A percentile compares a stretch with the other conserved stretches of the same genome.
phyloP scores from a whole-genome alignment of 2,888 invertebrate species.

The Nemoura dubitans region DNA sequence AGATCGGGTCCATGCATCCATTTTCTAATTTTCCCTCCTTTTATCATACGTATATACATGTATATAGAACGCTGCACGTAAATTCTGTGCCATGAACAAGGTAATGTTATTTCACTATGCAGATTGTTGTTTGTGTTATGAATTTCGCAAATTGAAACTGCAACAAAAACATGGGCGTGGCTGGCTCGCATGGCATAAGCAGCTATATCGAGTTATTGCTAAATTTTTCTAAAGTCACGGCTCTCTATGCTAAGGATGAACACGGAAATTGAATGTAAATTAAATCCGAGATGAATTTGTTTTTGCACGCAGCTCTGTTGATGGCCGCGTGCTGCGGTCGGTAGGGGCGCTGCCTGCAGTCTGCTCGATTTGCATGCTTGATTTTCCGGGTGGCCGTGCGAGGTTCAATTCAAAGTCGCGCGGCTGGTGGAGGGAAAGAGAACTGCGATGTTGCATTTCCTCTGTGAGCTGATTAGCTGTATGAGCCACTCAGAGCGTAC shows the following conservation, averaged over 20 bases:
- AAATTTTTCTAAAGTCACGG: not conserved
- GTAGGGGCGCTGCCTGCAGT: not conserved
- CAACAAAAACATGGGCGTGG: not conserved
- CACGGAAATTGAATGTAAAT: not conserved
- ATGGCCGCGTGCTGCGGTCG: not conserved
- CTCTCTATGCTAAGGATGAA: not conserved
- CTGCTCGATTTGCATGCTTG: not conserved
- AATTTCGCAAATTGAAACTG: not conserved
- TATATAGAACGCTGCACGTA: not conserved
- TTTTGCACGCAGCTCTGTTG: not conserved
- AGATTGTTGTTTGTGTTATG: constrained; percentile 7
- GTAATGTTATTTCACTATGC: not conserved
- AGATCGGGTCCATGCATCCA: not conserved
- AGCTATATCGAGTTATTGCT: not conserved
- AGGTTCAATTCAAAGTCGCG: not conserved
- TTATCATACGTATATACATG: not conserved
- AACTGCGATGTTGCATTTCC: not conserved
- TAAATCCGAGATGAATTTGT: not conserved
- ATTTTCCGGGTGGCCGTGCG: not conserved
- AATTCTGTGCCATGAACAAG: not conserved
- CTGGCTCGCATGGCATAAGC: constrained; percentile 2
- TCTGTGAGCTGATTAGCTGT: not conserved
- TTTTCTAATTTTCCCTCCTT: not conserved
- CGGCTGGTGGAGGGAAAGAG: not conserved
- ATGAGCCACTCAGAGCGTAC: no score